Evolutionary conservation across 2,113 vertebrate genomes (phyloP), one percentile per base, ranked within the genome.

Genomic region (Columba livia): DNA sequence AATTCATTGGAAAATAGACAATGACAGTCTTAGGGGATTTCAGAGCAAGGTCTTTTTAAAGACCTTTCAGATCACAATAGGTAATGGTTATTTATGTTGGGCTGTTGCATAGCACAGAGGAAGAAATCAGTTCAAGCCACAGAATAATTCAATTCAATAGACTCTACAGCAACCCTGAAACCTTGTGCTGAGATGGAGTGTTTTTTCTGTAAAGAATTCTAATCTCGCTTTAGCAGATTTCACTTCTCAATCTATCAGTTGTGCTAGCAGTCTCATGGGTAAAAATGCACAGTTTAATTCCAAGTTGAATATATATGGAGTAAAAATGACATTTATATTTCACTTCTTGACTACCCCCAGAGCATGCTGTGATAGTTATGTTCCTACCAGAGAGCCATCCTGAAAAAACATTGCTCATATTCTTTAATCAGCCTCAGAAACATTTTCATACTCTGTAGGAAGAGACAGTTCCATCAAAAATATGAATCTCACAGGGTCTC

Each of bases 381-480:
- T 42, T 93, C 81, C 28, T 94, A 74, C 51, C 7, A 13, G 60
- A 89, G 56, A 70, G 53, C 24, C 64, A 85, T 70, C 64, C 60
- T 80, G 71, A 80, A 90, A 82, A 95, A 94, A 60, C 32, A 88
- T 64, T 91, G 85, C 48, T 90, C 48, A 84, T 88, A 80, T 90
- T 88, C 75, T 86, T 91, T 88, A 95, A 95, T 88, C 74, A 95
- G 78, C 83, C 72, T 71, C 79, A 95, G 90, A 88, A 97, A 95
- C 82, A 90, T 91, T 91, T 94, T 91, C 81, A 85, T 80, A 85
- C 67, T 64, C 90, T 36, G 60, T 58, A 77, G 60, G 56, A 95
- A 79, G 54, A 78, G 38, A 75, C 34, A 57, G 71, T 48, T 94
- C 36, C n/a, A 93, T 79, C 71, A 90, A 88, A 95, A 95, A 88